Conservation (phyloP, 2,888 invertebrate genomes). For the Listrodromus nycthemerus region DNA sequence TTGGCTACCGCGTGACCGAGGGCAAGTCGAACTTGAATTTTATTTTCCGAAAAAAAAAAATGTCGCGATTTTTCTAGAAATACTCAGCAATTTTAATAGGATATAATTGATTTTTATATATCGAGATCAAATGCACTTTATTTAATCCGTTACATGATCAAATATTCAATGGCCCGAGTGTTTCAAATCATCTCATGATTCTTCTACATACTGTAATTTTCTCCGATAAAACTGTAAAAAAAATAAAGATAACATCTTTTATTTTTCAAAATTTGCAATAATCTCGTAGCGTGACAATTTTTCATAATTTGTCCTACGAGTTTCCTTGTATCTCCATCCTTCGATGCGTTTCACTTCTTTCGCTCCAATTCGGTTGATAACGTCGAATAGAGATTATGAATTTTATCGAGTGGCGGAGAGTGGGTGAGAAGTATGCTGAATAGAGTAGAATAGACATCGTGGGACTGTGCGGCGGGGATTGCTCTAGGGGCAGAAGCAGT, state of each 20-base stretch:
- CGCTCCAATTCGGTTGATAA: conserved; percentile 22
- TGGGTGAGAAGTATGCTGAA: conserved; percentile 5
- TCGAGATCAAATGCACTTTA: no score
- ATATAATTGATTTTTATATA: conserved; percentile 24
- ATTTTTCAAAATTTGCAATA: no score
- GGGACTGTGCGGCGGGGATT: conserved; percentile 1
- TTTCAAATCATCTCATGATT: no score
- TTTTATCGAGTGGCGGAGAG: conserved; percentile 57
- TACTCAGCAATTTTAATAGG: neutral
- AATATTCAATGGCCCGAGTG: no score
- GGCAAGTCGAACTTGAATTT: neutral
- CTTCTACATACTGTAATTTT: no score
- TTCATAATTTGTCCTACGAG: conserved; percentile 10
- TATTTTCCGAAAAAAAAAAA: neutral
- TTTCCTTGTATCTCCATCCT: neutral
- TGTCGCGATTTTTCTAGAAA: neutral
- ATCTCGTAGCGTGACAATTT: conserved; percentile 9
- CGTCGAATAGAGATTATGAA: conserved; percentile 62
- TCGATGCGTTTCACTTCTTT: conserved; percentile 19
- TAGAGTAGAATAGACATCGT: conserved; percentile 24
- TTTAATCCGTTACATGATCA: no score
- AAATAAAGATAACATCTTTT: no score
- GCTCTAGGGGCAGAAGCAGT: conserved; percentile 9
- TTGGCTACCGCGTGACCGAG: neutral
- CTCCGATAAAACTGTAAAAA: no score